Conservation (phyloP, 2,113 vertebrate species). For the Bubo bubo region DNA sequence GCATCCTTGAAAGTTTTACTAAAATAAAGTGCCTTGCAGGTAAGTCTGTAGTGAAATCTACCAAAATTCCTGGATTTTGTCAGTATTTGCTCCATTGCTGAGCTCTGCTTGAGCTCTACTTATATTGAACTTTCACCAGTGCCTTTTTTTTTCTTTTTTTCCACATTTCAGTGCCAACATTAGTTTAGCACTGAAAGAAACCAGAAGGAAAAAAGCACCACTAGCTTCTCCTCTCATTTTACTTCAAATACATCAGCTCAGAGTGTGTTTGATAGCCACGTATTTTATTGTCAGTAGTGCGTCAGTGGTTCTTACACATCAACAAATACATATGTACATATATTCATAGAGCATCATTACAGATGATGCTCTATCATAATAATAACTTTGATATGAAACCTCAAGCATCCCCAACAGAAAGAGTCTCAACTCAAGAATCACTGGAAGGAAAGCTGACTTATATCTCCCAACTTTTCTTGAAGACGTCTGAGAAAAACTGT, state of each 20-base stretch:
- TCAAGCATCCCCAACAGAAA: not conserved
- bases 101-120: not conserved
- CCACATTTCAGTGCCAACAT: not conserved
- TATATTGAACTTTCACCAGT: not conserved
- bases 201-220: not conserved
- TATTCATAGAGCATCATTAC: not conserved
- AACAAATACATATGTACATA: not conserved
- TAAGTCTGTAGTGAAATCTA: not conserved
- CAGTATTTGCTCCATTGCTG: not conserved
- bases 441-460: not conserved
- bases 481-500: not conserved
- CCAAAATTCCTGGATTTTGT: not conserved
- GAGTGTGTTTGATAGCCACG: not conserved
- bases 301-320: not conserved
- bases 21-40: not conserved
- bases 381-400: not conserved
- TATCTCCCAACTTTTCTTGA: not conserved
- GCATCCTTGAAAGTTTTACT: not conserved
- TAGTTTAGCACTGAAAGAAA: not conserved
- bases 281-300: not conserved
- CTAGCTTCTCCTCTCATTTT: not conserved
- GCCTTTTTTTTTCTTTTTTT: no score
- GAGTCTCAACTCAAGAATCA: not conserved
- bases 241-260: not conserved
- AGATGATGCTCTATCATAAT: not conserved